These are phyloP conservation scores for Cepaea nemoralis DNA, from an alignment of 1,140 invertebrate species.

Conservation along the genomic window DNA sequence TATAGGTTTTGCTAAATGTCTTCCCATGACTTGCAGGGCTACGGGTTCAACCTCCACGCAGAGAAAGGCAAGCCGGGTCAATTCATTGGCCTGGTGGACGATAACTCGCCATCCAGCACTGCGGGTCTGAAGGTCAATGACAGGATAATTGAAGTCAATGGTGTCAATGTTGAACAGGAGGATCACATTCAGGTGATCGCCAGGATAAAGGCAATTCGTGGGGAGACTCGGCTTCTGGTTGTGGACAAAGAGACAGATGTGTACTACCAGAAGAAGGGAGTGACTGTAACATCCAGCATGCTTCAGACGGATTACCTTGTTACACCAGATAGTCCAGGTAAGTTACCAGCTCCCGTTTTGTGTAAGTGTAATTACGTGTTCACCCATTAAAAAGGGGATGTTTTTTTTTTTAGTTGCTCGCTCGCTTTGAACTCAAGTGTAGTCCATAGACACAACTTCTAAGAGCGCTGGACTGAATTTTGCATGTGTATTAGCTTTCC, in stretches of 20 bases:
- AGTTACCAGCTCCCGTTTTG: neutral
- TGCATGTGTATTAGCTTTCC: no score
- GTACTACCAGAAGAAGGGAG: conserved; percentile 80
- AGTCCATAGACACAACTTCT: no score
- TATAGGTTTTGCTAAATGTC: neutral
- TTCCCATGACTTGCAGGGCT: conserved; percentile 84
- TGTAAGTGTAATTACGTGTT: neutral
- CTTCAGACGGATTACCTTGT: conserved; percentile 71
- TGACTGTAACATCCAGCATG: conserved; percentile 77
- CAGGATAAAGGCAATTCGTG: conserved; percentile 81
- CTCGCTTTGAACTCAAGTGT: no score
- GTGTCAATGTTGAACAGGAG: conserved; percentile 84
- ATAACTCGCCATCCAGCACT: conserved; percentile 88
- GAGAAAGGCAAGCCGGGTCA: conserved; percentile 94
- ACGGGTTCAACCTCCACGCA: conserved; percentile 98
- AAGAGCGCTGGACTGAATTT: no score
- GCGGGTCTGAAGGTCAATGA: conserved; percentile 92
- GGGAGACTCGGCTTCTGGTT: conserved; percentile 91
- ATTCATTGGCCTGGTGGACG: conserved; percentile 96
- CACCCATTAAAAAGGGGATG: no score
- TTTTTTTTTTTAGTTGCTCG: no score
- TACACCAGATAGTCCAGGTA: conserved; percentile 13
- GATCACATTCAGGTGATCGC: conserved; percentile 85
- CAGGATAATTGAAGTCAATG: conserved; percentile 83
- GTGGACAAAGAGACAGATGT: conserved; percentile 84